Percentiles rank a stretch among this genome's conserved stretches.
Conservation (phyloP, 2,797 vertebrate species). For the Rallus crepitans region DNA sequence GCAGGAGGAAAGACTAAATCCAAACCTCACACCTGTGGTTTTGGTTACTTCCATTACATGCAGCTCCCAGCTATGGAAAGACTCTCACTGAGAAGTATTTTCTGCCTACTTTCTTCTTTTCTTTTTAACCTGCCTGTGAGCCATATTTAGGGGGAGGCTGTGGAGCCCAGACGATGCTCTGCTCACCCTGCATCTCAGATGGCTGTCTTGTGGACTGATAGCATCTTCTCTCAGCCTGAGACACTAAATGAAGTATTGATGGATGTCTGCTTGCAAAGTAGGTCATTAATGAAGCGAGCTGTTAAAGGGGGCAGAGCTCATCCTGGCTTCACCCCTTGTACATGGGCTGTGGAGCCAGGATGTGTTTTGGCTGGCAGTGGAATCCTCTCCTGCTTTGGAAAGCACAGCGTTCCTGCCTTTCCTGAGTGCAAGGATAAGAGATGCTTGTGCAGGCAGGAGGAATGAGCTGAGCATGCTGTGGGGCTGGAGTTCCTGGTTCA, state of each 20-base stretch:
- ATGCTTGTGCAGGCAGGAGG: background rate
- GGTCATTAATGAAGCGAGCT: background rate
- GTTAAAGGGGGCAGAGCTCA: background rate
- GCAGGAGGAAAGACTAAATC: background rate
- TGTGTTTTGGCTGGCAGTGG: background rate
- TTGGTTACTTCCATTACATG: background rate
- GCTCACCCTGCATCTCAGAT: background rate
- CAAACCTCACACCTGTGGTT: background rate
- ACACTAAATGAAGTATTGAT: background rate
- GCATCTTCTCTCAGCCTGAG: background rate
- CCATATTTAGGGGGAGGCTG: background rate
- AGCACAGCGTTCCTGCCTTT: background rate
- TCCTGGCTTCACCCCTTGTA: background rate
- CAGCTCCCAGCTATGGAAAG: background rate
- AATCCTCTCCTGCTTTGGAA: background rate
- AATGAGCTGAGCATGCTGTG: background rate
- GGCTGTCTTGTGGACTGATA: fast-evolving
- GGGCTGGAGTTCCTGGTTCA: background rate
- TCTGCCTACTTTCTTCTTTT: background rate
- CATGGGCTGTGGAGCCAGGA: fast-evolving
- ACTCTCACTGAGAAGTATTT: background rate
- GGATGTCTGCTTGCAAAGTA: background rate
- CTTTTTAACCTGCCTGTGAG: background rate
- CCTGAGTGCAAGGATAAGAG: background rate
- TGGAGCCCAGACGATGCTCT: background rate